phyloP scores from a whole-genome alignment of 2,888 invertebrate species.

The Epinotia nisella region DNA sequence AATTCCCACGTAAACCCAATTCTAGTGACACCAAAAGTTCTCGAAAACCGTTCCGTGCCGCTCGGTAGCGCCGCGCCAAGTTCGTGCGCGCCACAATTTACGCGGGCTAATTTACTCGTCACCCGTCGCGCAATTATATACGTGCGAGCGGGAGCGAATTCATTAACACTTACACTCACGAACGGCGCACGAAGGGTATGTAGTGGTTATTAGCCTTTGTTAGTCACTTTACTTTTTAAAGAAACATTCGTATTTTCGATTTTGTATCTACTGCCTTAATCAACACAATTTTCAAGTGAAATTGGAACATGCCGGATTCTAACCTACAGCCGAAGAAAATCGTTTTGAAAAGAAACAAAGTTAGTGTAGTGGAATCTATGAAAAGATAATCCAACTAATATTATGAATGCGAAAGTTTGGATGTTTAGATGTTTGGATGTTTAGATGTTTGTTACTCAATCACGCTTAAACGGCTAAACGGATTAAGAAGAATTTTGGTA shows the following conservation, averaged over 20 bases:
- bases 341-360: no score
- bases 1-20: constrained; percentile 24
- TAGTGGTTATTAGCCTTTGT: constrained; percentile 1
- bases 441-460: no score
- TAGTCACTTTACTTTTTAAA: neutral
- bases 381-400: no score
- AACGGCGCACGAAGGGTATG: neutral
- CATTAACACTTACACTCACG: constrained; percentile 13
- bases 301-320: no score
- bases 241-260: neutral
- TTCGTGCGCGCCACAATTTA: constrained; percentile 69
- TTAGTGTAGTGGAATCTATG: no score
- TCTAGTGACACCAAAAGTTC: neutral
- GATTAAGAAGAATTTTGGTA: no score
- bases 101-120: constrained; percentile 80
- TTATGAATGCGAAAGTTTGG: no score
- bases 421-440: no score
- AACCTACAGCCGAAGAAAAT: no score
- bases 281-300: no score
- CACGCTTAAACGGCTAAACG: no score
- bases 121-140: constrained; percentile 56
- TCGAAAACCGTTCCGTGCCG: constrained; percentile 6
- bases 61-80: constrained; percentile 37
- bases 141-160: neutral
- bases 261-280: neutral